These are phyloP conservation scores for Gymnoscelis rufifasciata DNA, from an alignment of 2,888 invertebrate genomes.

Conservation along the genomic window DNA sequence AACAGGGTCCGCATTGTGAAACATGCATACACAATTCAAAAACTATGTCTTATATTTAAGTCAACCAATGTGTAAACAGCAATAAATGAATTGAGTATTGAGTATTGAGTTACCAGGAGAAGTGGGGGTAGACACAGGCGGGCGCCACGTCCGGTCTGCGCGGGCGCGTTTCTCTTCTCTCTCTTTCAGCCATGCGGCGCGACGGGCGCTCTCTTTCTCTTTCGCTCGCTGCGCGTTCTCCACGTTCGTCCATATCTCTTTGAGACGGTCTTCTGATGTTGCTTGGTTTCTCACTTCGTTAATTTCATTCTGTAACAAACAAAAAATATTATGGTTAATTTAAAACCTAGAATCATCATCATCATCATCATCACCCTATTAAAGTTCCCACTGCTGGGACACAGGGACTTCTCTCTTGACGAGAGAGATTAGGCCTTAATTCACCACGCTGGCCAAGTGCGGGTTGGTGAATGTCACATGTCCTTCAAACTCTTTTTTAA, in stretches of 20 bases:
- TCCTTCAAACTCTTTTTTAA: no score
- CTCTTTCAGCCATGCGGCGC: slow-evolving; percentile 81
- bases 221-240: slow-evolving; percentile 85
- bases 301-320: slow-evolving; percentile 59
- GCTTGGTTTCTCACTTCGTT: slow-evolving; percentile 64
- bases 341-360: no score
- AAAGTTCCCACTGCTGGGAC: neutral
- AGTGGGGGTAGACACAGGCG: slow-evolving; percentile 44
- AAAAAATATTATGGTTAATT: neutral
- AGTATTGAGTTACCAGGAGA: slow-evolving; percentile 28
- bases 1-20: no score
- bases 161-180: slow-evolving; percentile 82
- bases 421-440: no score
- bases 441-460: no score
- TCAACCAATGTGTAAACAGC: no score
- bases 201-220: slow-evolving; percentile 82
- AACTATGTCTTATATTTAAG: no score
- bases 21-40: no score
- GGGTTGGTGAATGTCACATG: no score
- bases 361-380: no score
- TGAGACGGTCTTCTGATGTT: slow-evolving; percentile 84
- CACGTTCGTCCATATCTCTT: slow-evolving; percentile 85
- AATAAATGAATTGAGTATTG: neutral
- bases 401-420: neutral
- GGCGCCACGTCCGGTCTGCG: slow-evolving; percentile 80